Conservation (phyloP, 2,113 vertebrate genomes). For the Climacteris rufus region DNA sequence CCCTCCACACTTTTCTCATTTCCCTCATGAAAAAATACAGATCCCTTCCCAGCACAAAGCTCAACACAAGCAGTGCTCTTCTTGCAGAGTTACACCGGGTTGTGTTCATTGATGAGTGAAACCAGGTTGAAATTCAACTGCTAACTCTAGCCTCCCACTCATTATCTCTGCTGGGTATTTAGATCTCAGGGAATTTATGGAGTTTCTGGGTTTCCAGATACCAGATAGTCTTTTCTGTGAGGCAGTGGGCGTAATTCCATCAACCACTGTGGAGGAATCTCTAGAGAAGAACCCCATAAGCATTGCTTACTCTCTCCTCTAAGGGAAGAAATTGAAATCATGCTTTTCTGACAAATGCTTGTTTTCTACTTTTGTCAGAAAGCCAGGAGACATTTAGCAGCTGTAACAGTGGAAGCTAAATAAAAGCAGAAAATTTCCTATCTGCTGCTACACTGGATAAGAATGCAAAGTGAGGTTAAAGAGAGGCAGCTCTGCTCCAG, state of each 20-base stretch:
- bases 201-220: slow-evolving; percentile 14
- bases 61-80: not conserved
- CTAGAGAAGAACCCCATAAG: not conserved
- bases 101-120: slow-evolving; percentile 17
- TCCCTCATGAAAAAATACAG: not conserved
- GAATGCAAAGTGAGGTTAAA: not conserved
- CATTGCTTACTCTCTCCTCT: not conserved
- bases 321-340: not conserved
- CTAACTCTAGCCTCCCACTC: slow-evolving; percentile 12
- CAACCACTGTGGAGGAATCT: not conserved
- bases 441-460: not conserved
- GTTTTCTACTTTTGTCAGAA: slow-evolving; percentile 33
- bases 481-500: not conserved
- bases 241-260: not conserved
- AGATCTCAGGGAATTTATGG: slow-evolving; percentile 25
- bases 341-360: slow-evolving; percentile 20
- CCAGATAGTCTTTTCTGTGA: not conserved
- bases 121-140: slow-evolving; percentile 51
- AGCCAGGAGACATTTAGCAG: slow-evolving; percentile 45
- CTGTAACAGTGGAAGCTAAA: slow-evolving; percentile 27
- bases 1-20: not conserved
- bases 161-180: slow-evolving; percentile 25
- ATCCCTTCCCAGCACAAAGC: not conserved
- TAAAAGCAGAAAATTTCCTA: slow-evolving; percentile 31
- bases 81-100: not conserved